These are phyloP conservation scores for Ptychodera flava DNA, from an alignment of 35 echinoderm and acorn worm genomes.

Conservation along the genomic window DNA sequence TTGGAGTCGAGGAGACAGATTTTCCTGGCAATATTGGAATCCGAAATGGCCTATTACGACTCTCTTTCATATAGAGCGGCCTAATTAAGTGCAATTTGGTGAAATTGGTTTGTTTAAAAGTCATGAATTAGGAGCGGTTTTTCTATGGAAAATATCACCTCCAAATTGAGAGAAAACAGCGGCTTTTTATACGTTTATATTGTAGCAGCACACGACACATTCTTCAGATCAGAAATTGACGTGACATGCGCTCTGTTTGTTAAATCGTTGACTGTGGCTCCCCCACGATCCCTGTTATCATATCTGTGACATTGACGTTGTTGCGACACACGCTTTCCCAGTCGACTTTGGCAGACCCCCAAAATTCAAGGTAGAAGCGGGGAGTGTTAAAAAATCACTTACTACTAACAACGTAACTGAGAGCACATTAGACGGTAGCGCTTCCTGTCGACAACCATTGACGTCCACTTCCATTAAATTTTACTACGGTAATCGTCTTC, in stretches of 20 bases:
- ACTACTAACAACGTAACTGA: too few relatives aligned
- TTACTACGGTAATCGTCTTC: too few relatives aligned
- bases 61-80: neutral
- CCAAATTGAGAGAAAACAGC: neutral
- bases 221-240: neutral
- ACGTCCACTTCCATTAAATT: neutral
- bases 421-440: too few relatives aligned
- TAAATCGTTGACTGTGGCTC: too few relatives aligned
- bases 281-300: too few relatives aligned
- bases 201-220: neutral
- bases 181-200: neutral
- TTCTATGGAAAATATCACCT: neutral
- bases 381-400: too few relatives aligned
- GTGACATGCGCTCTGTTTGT: neutral
- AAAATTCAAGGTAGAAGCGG: too few relatives aligned
- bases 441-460: neutral
- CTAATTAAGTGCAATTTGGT: neutral
- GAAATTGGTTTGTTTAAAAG: slow-evolving; percentile 2
- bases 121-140: neutral
- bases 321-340: too few relatives aligned
- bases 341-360: too few relatives aligned
- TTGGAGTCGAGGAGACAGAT: neutral
- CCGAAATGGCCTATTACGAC: neutral
- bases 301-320: too few relatives aligned
- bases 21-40: neutral